phyloP scores from a whole-genome alignment of 2,797 vertebrate genomes.

The Onychomys arenicola region DNA sequence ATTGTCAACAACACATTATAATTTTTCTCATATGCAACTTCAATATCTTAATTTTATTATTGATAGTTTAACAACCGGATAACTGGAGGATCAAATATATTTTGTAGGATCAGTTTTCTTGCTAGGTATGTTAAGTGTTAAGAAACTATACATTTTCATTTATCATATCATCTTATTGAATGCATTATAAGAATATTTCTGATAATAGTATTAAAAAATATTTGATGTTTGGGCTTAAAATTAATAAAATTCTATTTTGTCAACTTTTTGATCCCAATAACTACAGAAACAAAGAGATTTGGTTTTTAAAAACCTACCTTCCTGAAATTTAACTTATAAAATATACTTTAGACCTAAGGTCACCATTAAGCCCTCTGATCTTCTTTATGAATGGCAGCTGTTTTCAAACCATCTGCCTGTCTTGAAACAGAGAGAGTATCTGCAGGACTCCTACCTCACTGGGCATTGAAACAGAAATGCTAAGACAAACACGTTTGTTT shows the following conservation, averaged over 20 bases:
- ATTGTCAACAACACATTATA: background rate
- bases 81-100: background rate
- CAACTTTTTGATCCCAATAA: background rate
- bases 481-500: background rate
- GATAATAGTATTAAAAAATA: background rate
- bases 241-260: background rate
- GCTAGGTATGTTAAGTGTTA: background rate
- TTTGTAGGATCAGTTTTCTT: background rate
- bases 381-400: background rate
- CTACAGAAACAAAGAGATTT: background rate
- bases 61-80: background rate
- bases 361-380: background rate
- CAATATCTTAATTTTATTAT: background rate
- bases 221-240: background rate
- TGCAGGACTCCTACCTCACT: background rate
- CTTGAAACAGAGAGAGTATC: background rate
- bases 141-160: background rate
- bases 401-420: background rate
- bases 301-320: background rate
- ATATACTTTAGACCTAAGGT: background rate
- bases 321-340: background rate
- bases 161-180: background rate
- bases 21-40: constrained; percentile 5
- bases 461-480: background rate
- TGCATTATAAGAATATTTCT: background rate